Evolutionary conservation across 2,113 vertebrate species (phyloP).

Genomic region (Telmatochromis sp.): DNA sequence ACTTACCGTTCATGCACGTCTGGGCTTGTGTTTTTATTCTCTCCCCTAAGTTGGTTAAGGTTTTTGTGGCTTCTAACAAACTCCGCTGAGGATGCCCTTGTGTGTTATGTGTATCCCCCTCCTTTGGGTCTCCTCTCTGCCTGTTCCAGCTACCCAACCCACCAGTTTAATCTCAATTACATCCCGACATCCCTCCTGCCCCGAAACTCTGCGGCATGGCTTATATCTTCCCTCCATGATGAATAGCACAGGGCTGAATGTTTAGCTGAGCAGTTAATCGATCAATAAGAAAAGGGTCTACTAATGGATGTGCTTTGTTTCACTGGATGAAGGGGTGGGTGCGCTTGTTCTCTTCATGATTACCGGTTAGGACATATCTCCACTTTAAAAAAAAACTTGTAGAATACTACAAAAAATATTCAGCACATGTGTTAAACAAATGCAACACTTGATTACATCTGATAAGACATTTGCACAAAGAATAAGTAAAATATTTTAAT

Average conservation of each 20-base stretch:
- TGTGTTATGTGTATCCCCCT: constrained; percentile 7
- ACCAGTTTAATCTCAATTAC: constrained; percentile 62
- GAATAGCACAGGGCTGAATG: constrained; percentile 55
- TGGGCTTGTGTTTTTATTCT: neutral
- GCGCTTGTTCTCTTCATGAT: neutral
- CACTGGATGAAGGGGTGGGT: constrained; percentile 33
- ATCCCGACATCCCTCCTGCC: constrained; percentile 42
- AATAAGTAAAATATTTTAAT: neutral
- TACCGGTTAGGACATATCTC: neutral
- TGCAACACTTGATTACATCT: neutral
- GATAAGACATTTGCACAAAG: neutral
- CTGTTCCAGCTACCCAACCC: constrained; percentile 32
- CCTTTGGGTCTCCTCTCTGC: constrained; percentile 18
- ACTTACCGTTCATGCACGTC: neutral
- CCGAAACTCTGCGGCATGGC: constrained; percentile 44
- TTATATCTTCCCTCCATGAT: constrained; percentile 54
- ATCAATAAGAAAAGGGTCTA: constrained; percentile 61
- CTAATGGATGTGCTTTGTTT: constrained; percentile 64
- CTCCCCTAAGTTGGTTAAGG: neutral
- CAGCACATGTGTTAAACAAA: neutral
- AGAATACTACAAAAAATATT: neutral
- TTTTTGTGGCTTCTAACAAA: neutral
- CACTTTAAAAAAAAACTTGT: neutral
- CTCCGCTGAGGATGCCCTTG: neutral
- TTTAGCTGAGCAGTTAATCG: constrained; percentile 65